These are phyloP conservation scores for Bubo blakistoni DNA, from an alignment of 2,113 vertebrate genomes.

Conservation along the genomic window DNA sequence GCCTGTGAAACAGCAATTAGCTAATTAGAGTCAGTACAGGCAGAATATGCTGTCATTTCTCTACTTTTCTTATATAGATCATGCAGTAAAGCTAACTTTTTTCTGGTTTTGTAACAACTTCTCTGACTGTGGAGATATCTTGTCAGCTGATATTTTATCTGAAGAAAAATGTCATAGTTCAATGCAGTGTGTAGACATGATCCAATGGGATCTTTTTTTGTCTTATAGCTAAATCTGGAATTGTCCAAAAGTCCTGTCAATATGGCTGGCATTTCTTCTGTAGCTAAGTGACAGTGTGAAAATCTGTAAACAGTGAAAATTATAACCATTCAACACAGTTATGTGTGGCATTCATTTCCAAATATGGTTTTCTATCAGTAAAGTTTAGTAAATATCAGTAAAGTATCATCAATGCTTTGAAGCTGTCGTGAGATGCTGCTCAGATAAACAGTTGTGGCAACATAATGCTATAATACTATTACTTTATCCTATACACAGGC, in stretches of 20 bases:
- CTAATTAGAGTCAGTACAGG: neutral
- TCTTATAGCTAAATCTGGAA: neutral
- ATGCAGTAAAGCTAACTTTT: neutral
- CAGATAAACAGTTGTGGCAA: neutral
- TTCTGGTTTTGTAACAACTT: neutral
- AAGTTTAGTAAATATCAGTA: neutral
- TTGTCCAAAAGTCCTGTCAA: neutral
- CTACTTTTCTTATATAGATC: neutral
- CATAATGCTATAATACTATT: neutral
- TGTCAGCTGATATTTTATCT: neutral
- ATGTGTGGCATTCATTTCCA: neutral
- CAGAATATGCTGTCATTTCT: neutral
- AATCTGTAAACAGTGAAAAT: neutral
- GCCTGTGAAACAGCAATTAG: neutral
- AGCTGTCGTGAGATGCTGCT: neutral
- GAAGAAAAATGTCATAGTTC: neutral
- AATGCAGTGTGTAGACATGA: neutral
- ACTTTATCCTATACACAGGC: neutral
- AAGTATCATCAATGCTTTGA: neutral
- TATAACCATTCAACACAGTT: neutral
- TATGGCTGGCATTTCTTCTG: neutral
- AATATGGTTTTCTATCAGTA: neutral
- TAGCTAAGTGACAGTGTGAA: neutral
- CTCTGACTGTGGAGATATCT: neutral
- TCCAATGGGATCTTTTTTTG: neutral